Base-by-base conservation (phyloP, 2,797 vertebrate genomes). In the Zalophus californianus region DNA sequence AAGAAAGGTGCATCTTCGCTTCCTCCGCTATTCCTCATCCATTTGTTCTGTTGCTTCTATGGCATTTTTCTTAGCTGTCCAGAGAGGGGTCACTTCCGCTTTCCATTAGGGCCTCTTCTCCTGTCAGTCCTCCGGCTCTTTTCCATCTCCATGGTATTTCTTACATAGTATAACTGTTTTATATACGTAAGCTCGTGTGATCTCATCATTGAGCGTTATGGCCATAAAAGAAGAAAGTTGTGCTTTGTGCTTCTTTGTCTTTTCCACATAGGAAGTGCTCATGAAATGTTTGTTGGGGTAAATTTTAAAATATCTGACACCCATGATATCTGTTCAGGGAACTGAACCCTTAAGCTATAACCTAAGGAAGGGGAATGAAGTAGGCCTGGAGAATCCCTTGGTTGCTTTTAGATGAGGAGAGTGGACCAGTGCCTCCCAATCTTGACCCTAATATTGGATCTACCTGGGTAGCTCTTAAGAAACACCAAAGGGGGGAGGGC, bases 391-490 rank as follows among this genome's bases (percentile, higher is more conserved):
- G 13, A n/a, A 48, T 11, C 20, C 41, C 29, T n/a, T 56, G n/a
- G 38, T n/a, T 73, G 88, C 35, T 96, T 96, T 96, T 54, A 41
- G 29, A 13, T 29, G 78, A 70, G 54, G 72, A 58, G 66, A 41
- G 8, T 20, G 14, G 10, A n/a, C 11, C 62, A 41, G 20, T 15
- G 27, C 32, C 38, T 87, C 54, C 50, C 41, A 58, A 0, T 52
- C 4, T 58, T 52, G 29, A 68, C 7, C 18, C 8, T 77, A 58
- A 23, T 60, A 6, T 62, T 78, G 48, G 10, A 83, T n/a, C 44
- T 21, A 38, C n/a, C 29, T 68, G 35, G 21, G 21, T 86, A 8
- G 20, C 41, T 96, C 35, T 41, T 85, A 29, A 72, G 48, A 82
- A 54, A 86, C 20, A 13, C 25, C 20, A 60, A 0, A 50, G 35